These are phyloP conservation scores for Sebastes iracundus DNA, from an alignment of 2,797 vertebrate species.

Conservation along the genomic window DNA sequence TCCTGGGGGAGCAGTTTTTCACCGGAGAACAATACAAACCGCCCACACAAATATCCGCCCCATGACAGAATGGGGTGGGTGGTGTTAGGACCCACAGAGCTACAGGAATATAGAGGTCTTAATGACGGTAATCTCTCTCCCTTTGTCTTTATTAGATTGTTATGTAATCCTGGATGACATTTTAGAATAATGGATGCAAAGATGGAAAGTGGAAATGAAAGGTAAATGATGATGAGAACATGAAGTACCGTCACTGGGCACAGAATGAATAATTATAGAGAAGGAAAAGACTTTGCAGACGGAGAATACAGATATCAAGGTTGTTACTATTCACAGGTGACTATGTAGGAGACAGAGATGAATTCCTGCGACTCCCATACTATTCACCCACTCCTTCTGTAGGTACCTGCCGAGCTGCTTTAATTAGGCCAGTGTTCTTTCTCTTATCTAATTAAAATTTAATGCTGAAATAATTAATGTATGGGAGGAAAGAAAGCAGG, in stretches of 20 bases:
- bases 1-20: slow-evolving; percentile 64
- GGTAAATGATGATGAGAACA: slow-evolving; percentile 29
- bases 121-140: slow-evolving; percentile 61
- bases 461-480: slow-evolving; percentile 50
- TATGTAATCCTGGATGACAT: slow-evolving; percentile 64
- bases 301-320: slow-evolving; percentile 1
- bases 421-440: slow-evolving; percentile 56
- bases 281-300: slow-evolving; percentile 13
- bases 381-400: slow-evolving; percentile 34
- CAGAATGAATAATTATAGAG: slow-evolving; percentile 22
- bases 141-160: slow-evolving; percentile 71
- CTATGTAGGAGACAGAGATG: slow-evolving; percentile 32
- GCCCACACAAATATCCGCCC: slow-evolving; percentile 70
- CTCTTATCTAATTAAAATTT: slow-evolving; percentile 60
- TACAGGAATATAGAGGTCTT: slow-evolving; percentile 60
- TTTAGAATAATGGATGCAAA: slow-evolving; percentile 54
- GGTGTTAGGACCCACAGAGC: slow-evolving; percentile 56
- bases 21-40: slow-evolving; percentile 68
- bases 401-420: slow-evolving; percentile 44
- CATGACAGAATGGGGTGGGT: slow-evolving; percentile 64
- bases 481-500: slow-evolving; percentile 33
- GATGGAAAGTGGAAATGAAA: slow-evolving; percentile 35
- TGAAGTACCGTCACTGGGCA: slow-evolving; percentile 10
- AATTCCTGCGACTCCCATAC: slow-evolving; percentile 40
- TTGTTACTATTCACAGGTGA: slow-evolving; percentile 34